phyloP scores from a whole-genome alignment of 2,113 vertebrate species.

The Talpa occidentalis region DNA sequence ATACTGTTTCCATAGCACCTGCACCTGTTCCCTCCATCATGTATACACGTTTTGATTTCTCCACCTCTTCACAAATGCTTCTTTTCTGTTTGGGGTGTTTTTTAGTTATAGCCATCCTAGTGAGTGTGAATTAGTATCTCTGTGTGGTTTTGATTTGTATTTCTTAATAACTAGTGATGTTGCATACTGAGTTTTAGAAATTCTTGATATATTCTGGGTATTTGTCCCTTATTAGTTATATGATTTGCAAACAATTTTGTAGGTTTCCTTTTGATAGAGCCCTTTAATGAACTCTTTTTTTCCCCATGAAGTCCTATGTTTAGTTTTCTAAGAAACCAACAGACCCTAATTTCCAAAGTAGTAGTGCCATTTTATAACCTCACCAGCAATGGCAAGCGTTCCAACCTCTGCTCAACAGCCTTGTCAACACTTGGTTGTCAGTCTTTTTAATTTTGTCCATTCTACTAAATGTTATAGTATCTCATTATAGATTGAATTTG shows the following conservation, averaged over 20 bases:
- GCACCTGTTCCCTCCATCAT: background rate
- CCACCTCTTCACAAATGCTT: background rate
- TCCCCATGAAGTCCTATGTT: background rate
- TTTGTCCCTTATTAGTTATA: background rate
- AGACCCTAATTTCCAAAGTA: background rate
- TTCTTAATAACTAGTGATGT: background rate
- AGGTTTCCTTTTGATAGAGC: conserved; percentile 17
- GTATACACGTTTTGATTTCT: background rate
- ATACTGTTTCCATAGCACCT: background rate
- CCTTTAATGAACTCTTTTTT: background rate
- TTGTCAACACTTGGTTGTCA: background rate
- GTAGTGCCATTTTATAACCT: background rate
- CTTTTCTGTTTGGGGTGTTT: background rate
- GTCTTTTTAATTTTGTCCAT: background rate
- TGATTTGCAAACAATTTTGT: background rate
- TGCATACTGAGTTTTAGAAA: background rate
- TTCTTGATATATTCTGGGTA: background rate
- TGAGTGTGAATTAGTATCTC: background rate
- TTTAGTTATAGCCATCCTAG: background rate
- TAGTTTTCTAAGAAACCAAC: background rate
- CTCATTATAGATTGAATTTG: background rate
- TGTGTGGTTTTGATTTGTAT: background rate
- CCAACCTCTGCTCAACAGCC: background rate
- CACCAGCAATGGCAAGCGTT: background rate
- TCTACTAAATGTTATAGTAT: background rate